Percentiles rank a stretch among this genome's conserved stretches.
Conservation (phyloP, 2,888 invertebrate genomes). For the Apodemia zela region DNA sequence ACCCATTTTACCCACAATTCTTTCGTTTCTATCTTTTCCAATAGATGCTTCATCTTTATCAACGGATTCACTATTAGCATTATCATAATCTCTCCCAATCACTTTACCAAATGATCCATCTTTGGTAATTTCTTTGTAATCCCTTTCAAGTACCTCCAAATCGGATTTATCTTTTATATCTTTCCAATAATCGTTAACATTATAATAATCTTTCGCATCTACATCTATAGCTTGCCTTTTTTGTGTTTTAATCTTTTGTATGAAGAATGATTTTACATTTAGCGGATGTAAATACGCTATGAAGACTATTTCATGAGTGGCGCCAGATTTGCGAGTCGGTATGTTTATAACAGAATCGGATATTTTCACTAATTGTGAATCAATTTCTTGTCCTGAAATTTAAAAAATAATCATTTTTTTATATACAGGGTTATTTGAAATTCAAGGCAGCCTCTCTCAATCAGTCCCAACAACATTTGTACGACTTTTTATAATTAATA, state of each 20-base stretch:
- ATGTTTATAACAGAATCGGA: constrained; percentile 76
- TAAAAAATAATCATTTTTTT: no score
- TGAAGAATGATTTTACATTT: constrained; percentile 83
- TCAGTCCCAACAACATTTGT: no score
- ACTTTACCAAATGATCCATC: constrained; percentile 37
- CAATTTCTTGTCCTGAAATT: constrained; percentile 74
- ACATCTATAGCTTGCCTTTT: constrained; percentile 37
- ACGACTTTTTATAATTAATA: no score
- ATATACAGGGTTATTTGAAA: no score
- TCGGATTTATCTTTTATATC: constrained; percentile 35
- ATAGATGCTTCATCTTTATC: constrained; percentile 19
- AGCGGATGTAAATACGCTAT: constrained; percentile 82
- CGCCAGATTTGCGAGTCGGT: constrained; percentile 81
- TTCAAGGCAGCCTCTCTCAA: no score
- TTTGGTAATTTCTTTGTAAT: constrained; percentile 31
- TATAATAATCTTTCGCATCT: constrained; percentile 35
- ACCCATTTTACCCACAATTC: constrained; percentile 29
- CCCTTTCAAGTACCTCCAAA: constrained; percentile 32
- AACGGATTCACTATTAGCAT: no score
- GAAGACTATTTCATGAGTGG: constrained; percentile 87
- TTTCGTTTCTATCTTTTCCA: constrained; percentile 25
- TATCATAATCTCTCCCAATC: no score
- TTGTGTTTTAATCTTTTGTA: constrained; percentile 42
- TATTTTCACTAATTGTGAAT: constrained; percentile 83
- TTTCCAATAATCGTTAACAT: constrained; percentile 42